These are phyloP conservation scores for Muscicapa comitata DNA, from an alignment of 2,797 vertebrate species.

Conservation along the genomic window DNA sequence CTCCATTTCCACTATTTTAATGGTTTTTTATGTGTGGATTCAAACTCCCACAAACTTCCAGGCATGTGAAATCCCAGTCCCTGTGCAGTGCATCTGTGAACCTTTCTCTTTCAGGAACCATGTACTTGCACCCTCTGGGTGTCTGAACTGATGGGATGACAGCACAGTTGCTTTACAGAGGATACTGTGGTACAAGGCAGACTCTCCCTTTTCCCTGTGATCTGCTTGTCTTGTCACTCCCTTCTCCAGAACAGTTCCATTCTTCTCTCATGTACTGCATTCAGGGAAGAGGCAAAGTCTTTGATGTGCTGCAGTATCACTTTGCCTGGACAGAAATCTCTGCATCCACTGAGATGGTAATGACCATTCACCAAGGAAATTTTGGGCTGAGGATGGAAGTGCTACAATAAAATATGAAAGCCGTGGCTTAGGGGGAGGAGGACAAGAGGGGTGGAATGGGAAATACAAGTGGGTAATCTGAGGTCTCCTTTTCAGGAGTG, in stretches of 20 bases:
- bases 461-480: background rate
- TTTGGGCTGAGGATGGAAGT: background rate
- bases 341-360: background rate
- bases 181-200: background rate
- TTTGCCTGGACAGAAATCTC: background rate
- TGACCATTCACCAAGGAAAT: background rate
- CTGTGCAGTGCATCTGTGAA: background rate
- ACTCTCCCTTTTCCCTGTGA: background rate
- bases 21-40: background rate
- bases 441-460: background rate
- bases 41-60: background rate
- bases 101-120: background rate
- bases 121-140: background rate
- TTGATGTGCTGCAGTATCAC: rapidly evolving
- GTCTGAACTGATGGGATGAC: background rate
- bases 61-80: background rate
- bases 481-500: background rate
- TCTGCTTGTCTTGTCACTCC: background rate
- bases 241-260: background rate
- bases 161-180: background rate
- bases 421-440: background rate
- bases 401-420: background rate
- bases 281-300: background rate
- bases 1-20: background rate
- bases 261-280: background rate